A percentile compares a stretch with the other conserved stretches of the same genome.
Evolutionary conservation across 64 coral and sea anemone species (phyloP).

Genomic region (Montipora capricornis): DNA sequence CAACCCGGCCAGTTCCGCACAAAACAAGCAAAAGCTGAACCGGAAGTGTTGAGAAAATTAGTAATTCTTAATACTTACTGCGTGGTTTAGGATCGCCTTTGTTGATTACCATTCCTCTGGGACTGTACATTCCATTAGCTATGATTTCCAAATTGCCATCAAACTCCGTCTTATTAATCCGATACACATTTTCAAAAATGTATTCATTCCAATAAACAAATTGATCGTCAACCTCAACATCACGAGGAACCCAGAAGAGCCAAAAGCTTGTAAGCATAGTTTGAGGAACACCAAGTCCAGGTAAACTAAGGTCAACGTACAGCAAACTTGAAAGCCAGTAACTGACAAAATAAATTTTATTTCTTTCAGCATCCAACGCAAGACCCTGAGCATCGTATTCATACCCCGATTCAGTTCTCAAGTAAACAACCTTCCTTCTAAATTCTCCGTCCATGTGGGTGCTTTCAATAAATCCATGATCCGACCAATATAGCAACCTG

Average conservation of each 20-base stretch:
- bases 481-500: slow-evolving; percentile 18
- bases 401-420: background rate
- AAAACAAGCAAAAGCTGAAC: too few relatives aligned
- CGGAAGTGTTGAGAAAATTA: too few relatives aligned
- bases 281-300: background rate
- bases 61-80: background rate
- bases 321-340: background rate
- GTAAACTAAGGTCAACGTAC: background rate
- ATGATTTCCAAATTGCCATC: background rate
- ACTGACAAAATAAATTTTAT: slow-evolving; percentile 45
- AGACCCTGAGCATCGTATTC: background rate
- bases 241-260: background rate
- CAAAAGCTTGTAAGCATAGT: background rate
- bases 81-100: background rate
- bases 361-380: slow-evolving; percentile 10
- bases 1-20: too few relatives aligned
- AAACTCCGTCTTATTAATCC: background rate
- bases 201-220: slow-evolving; percentile 29
- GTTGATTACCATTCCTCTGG: slow-evolving; percentile 3
- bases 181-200: background rate
- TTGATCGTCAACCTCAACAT: slow-evolving; percentile 6
- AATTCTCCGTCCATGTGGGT: slow-evolving; percentile 37
- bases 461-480: background rate
- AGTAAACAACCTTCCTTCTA: background rate
- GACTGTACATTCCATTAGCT: background rate